Evolutionary conservation across 1,140 invertebrate genomes (phyloP).

Genomic region (Cyclargus thomasi): DNA sequence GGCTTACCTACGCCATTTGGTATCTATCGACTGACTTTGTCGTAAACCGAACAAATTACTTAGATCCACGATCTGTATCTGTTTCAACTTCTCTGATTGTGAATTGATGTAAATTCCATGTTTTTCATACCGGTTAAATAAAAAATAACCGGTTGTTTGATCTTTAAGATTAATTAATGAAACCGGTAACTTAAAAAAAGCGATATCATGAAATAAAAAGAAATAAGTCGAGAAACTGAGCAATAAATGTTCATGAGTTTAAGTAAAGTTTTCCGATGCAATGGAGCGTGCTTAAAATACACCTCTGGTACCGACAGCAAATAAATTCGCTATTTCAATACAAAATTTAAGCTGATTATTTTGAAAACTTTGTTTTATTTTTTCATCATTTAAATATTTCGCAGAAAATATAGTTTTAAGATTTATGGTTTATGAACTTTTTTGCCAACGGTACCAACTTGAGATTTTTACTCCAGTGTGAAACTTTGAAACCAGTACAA

Average conservation of each 20-base stretch:
- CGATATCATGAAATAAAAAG: constrained; percentile 6
- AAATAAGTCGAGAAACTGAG: background rate
- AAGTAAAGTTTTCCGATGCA: constrained; percentile 16
- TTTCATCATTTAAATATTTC: no score
- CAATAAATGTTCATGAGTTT: constrained; percentile 22
- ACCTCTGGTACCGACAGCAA: constrained; percentile 3
- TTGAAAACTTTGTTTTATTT: background rate
- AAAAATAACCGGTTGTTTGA: no score
- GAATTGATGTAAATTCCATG: no score
- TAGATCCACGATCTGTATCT: no score
- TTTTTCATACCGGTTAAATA: no score
- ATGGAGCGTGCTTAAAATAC: constrained; percentile 22
- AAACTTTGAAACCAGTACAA: constrained; percentile 11
- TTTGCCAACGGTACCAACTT: background rate
- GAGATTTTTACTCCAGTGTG: background rate
- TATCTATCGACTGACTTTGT: no score
- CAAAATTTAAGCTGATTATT: background rate
- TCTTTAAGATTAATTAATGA: background rate
- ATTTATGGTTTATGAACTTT: background rate
- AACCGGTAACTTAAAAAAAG: background rate
- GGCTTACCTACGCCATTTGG: no score
- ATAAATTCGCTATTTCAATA: background rate
- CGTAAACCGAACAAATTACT: no score
- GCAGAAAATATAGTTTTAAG: no score
- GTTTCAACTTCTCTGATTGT: no score